Conservation (phyloP, 1,140 invertebrate species). For the Maconellicoccus hirsutus region DNA sequence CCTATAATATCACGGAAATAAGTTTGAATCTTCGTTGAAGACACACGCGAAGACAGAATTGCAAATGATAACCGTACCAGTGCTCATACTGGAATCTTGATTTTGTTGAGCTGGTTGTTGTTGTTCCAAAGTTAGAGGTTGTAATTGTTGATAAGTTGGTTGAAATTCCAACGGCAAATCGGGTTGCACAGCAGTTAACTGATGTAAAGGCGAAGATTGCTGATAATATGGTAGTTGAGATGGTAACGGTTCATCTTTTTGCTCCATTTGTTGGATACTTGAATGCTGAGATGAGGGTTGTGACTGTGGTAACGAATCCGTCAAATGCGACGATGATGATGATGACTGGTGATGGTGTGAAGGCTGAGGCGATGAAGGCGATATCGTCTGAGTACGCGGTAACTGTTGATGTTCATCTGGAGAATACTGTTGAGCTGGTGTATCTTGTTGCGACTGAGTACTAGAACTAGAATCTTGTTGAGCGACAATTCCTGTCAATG, state of each 20-base stretch:
- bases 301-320: background rate
- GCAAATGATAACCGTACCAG: constrained; percentile 43
- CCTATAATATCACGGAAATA: constrained; percentile 40
- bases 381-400: background rate
- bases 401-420: background rate
- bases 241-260: background rate
- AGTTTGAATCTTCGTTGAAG: too few relatives aligned
- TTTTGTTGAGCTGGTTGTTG: constrained; percentile 53
- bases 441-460: background rate
- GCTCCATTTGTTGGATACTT: constrained; percentile 4
- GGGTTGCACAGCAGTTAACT: background rate
- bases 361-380: constrained; percentile 1
- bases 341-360: background rate
- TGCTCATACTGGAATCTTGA: constrained; percentile 93
- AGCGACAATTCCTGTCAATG: background rate
- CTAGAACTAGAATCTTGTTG: background rate
- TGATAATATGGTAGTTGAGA: background rate
- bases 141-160: constrained; percentile 4
- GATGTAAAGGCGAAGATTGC: background rate
- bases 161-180: background rate
- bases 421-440: background rate
- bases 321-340: background rate
- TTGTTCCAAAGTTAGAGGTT: background rate
- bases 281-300: background rate
- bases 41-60: background rate